Conservation (phyloP, 2,113 vertebrate species). For the Ondatra zibethicus region DNA sequence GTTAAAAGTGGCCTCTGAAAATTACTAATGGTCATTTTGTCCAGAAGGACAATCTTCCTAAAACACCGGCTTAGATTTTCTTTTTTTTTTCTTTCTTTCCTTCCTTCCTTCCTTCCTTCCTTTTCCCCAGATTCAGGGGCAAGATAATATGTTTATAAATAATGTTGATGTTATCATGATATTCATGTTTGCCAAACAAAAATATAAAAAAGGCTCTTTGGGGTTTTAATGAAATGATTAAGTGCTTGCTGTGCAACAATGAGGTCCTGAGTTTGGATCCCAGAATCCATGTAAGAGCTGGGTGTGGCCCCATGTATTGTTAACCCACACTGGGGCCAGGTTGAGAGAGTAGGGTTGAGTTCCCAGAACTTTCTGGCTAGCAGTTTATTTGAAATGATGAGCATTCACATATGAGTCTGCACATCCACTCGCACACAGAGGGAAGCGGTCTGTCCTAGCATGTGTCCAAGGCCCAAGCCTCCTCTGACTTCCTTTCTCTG, state of each 20-base stretch:
- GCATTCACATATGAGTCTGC: not conserved
- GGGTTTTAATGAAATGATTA: not conserved
- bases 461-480: not conserved
- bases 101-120: not conserved
- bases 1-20: not conserved
- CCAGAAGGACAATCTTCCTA: not conserved
- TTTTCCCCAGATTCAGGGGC: not conserved
- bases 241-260: not conserved
- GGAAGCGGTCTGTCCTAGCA: not conserved
- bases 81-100: not conserved
- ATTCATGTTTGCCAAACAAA: not conserved
- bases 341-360: too few species aligned
- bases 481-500: not conserved
- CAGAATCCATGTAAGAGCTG: too few species aligned
- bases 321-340: too few species aligned
- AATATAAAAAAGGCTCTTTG: not conserved
- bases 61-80: not conserved
- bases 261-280: not conserved
- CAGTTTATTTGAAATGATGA: not conserved
- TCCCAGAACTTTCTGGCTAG: not conserved
- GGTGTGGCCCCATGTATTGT: not conserved
- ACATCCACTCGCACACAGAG: not conserved
- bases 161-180: not conserved
- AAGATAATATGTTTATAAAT: not conserved
- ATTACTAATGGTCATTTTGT: not conserved